phyloP scores from a whole-genome alignment of 1,140 invertebrate species.

The Oscheius sp. region DNA sequence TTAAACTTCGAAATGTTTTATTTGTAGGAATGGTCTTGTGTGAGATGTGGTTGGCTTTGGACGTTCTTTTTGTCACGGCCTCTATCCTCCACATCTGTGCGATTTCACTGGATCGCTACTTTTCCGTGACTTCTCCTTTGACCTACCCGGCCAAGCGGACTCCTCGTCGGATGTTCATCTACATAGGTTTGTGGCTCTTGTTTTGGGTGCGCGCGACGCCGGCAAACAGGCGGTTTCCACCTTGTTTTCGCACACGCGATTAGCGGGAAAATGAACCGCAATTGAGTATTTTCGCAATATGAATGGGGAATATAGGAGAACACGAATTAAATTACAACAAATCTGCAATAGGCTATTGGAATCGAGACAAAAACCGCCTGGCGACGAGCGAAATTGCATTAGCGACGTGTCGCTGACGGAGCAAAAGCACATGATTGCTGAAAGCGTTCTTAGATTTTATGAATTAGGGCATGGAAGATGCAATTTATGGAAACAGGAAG shows the following conservation, averaged over 20 bases:
- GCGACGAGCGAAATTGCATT: too few relatives aligned
- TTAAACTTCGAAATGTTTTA: not conserved
- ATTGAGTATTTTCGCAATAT: too few relatives aligned
- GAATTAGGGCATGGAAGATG: too few relatives aligned
- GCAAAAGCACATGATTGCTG: too few relatives aligned
- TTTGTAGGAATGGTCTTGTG: conserved; percentile 55
- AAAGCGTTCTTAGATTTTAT: too few relatives aligned
- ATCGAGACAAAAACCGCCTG: too few relatives aligned
- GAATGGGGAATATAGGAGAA: too few relatives aligned
- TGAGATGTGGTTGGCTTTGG: conserved; percentile 64
- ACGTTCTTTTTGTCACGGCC: conserved; percentile 70
- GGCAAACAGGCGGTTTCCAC: not conserved
- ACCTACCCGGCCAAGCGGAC: conserved; percentile 68
- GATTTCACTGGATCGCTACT: conserved; percentile 63
- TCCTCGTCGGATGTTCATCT: conserved; percentile 65
- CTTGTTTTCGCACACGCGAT: not conserved
- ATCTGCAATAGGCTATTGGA: too few relatives aligned
- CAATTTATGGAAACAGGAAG: too few relatives aligned
- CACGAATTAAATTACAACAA: too few relatives aligned
- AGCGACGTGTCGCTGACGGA: too few relatives aligned
- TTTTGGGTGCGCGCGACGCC: not conserved
- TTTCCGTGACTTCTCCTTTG: conserved; percentile 68
- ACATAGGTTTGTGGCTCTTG: conserved; percentile 63
- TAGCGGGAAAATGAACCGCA: too few relatives aligned
- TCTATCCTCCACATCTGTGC: conserved; percentile 70